phyloP scores from a whole-genome alignment of 2,888 invertebrate species.

The Tenthredo notha region DNA sequence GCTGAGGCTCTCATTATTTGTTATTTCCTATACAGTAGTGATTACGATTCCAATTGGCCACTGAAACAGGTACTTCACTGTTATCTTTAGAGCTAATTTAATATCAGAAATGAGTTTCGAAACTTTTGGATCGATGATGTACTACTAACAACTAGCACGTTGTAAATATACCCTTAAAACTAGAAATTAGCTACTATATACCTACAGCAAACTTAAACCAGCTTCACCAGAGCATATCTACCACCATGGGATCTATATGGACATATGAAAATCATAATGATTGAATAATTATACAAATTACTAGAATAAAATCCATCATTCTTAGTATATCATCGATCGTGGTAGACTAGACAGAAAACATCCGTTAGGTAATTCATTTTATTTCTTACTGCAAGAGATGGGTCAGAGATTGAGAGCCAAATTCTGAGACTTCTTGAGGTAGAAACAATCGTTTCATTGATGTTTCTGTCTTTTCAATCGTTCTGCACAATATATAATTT shows the following conservation, averaged over 20 bases:
- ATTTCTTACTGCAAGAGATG: not conserved
- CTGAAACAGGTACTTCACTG: slow-evolving; percentile 11
- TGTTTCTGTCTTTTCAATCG: not conserved
- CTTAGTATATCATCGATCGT: not conserved
- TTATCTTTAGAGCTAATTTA: slow-evolving; percentile 20
- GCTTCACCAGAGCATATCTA: not conserved
- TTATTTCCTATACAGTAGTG: slow-evolving; percentile 37
- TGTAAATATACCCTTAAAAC: slow-evolving; percentile 9
- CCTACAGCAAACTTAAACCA: not conserved
- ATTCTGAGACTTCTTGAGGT: not conserved
- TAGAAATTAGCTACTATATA: not conserved
- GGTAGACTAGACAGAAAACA: not conserved
- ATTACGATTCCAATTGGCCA: slow-evolving; percentile 41
- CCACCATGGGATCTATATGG: too few species aligned
- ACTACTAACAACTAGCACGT: not conserved
- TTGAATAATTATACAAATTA: not conserved
- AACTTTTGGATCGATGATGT: not conserved
- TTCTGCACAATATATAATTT: too few species aligned
- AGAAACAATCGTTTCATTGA: not conserved
- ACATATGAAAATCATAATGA: not conserved
- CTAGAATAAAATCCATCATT: not conserved
- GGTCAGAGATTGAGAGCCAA: not conserved
- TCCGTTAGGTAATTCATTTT: not conserved
- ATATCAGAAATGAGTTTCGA: slow-evolving; percentile 28
- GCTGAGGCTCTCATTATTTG: slow-evolving; percentile 35